phyloP scores from a whole-genome alignment of 2,888 invertebrate genomes.

The Boloria selene region DNA sequence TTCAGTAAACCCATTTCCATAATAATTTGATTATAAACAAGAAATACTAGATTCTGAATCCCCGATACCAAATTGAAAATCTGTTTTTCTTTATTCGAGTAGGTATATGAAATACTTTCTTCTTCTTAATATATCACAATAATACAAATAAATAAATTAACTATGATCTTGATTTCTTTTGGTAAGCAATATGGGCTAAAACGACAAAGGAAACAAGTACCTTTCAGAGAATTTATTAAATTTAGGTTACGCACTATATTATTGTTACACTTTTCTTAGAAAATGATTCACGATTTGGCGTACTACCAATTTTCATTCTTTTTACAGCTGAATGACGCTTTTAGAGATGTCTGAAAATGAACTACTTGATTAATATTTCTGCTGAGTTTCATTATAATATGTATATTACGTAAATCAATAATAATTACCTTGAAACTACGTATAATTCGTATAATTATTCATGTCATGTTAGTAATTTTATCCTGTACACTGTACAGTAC shows the following conservation, averaged over 20 bases:
- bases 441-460: conserved; percentile 3
- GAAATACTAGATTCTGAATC: conserved; percentile 17
- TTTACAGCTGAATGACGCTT: conserved; percentile 23
- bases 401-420: too few species aligned
- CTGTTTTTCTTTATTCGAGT: not conserved
- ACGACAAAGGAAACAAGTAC: too few species aligned
- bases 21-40: conserved; percentile 24
- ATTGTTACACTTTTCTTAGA: conserved; percentile 33
- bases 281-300: conserved; percentile 49
- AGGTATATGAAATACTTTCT: not conserved
- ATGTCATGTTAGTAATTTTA: not conserved
- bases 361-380: not conserved
- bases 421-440: not conserved
- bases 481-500: too few species aligned
- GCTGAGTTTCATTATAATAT: not conserved
- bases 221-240: too few species aligned
- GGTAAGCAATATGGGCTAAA: too few species aligned
- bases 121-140: too few species aligned
- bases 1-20: conserved; percentile 33
- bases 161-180: too few species aligned
- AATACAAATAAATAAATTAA: too few species aligned
- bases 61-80: conserved; percentile 8
- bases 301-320: conserved; percentile 39
- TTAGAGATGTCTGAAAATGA: not conserved
- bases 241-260: conserved; percentile 20